Percentiles rank a stretch among this genome's conserved stretches.
These are phyloP conservation scores for Peromyscus aztecus DNA, from an alignment of 2,797 vertebrate species.

Conservation along the genomic window DNA sequence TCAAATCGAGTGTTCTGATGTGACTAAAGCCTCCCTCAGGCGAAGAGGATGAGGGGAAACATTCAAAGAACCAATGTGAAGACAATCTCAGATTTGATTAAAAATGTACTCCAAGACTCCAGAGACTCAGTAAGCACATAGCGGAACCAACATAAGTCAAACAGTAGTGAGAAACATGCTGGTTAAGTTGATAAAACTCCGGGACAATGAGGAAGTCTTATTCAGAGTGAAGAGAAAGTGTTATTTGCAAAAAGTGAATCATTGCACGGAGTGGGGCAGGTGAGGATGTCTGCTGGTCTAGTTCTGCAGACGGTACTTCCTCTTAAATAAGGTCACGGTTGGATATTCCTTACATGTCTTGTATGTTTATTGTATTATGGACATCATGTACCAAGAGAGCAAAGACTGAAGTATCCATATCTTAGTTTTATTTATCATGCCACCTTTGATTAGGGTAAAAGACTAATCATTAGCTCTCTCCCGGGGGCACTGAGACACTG, in stretches of 20 bases:
- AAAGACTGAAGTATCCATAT: background rate
- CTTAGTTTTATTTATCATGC: background rate
- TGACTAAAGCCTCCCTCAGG: background rate
- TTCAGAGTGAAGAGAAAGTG: background rate
- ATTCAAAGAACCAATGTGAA: background rate
- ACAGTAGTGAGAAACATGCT: background rate
- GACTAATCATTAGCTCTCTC: background rate
- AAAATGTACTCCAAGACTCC: slow-evolving; percentile 45
- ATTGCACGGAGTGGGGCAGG: too few species aligned
- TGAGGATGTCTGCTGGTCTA: background rate
- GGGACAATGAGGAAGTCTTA: background rate
- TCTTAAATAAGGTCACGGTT: background rate
- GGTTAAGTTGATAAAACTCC: background rate
- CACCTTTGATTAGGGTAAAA: background rate
- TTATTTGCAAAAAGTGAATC: background rate
- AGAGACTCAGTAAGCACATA: slow-evolving; percentile 14
- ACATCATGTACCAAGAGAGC: background rate
- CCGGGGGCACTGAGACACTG: background rate
- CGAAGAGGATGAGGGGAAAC: background rate
- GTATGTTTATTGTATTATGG: background rate
- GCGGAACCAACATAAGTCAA: slow-evolving; percentile 22
- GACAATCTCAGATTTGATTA: background rate
- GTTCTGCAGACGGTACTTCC: background rate
- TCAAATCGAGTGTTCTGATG: background rate
- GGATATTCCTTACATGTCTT: background rate